Conservation (phyloP, 1,140 invertebrate species). For the Saccostrea echinata region DNA sequence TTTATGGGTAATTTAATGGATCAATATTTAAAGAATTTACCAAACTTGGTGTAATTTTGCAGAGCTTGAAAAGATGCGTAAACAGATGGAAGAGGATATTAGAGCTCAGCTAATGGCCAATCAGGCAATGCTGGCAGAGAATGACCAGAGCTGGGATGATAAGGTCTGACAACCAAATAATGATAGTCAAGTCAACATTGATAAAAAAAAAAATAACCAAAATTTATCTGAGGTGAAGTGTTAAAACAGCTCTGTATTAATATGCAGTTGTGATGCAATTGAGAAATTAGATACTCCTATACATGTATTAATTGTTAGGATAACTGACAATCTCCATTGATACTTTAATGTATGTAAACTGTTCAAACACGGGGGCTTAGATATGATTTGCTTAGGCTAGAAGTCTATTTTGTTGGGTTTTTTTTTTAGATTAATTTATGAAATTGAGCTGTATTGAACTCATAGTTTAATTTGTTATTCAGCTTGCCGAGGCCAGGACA, state of each 20-base stretch:
- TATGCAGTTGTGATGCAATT: no score
- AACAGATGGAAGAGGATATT: constrained; percentile 79
- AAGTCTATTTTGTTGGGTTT: no score
- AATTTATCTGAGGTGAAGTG: no score
- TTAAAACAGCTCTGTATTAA: no score
- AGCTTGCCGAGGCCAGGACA: constrained; percentile 70
- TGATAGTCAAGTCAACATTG: no score
- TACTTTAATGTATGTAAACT: no score
- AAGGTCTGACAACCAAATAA: constrained; percentile 71
- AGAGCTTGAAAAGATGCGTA: constrained; percentile 77
- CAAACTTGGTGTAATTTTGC: constrained; percentile 12
- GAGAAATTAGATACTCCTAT: no score
- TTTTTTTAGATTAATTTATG: background rate
- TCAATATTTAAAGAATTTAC: background rate
- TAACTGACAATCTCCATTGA: no score
- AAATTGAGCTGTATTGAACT: background rate
- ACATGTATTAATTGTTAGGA: no score
- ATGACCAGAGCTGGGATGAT: constrained; percentile 74
- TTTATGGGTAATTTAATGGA: background rate
- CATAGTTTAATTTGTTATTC: background rate
- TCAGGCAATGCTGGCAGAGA: constrained; percentile 73
- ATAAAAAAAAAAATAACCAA: no score
- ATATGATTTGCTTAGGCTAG: no score
- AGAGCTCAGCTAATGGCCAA: constrained; percentile 78
- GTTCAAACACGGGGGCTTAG: no score